Percentiles rank a stretch among this genome's conserved stretches.
phyloP scores from a whole-genome alignment of 2,797 vertebrate genomes.

The Tamandua tetradactyla region DNA sequence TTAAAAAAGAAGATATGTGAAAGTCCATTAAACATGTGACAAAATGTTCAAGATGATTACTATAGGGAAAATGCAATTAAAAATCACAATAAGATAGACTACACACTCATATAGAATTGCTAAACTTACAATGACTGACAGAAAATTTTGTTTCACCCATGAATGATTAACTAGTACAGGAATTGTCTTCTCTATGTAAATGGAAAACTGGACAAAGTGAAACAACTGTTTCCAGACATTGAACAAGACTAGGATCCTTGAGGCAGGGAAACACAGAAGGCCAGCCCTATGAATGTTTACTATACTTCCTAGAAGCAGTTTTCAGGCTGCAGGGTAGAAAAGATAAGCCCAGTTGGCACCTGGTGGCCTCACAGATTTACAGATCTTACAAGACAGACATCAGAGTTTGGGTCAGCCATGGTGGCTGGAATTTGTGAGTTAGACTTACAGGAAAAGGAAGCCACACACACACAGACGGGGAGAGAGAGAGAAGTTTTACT shows the following conservation, averaged over 20 bases:
- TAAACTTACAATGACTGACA: neutral
- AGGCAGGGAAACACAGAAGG: constrained; percentile 21
- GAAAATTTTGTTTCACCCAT: neutral
- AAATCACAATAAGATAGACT: neutral
- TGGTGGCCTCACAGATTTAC: neutral
- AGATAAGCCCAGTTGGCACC: neutral
- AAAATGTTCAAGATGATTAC: neutral
- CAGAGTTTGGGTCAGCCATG: neutral
- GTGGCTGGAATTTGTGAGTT: constrained; percentile 23
- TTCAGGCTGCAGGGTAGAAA: constrained; percentile 23
- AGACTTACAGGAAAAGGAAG: neutral
- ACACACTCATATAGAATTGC: neutral
- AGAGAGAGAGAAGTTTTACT: neutral
- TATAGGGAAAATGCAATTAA: neutral
- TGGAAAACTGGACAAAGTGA: constrained; percentile 25
- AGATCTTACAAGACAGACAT: constrained; percentile 12
- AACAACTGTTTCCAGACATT: constrained; percentile 49
- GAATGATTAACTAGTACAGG: neutral
- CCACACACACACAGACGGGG: too few species aligned
- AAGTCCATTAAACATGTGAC: neutral
- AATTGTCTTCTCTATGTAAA: neutral
- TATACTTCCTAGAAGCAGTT: constrained; percentile 39
- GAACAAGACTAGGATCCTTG: neutral
- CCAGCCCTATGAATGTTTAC: neutral
- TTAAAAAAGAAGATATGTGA: neutral